Evolutionary conservation across 2,113 vertebrate genomes (phyloP).

Genomic region (Agelaius tricolor): DNA sequence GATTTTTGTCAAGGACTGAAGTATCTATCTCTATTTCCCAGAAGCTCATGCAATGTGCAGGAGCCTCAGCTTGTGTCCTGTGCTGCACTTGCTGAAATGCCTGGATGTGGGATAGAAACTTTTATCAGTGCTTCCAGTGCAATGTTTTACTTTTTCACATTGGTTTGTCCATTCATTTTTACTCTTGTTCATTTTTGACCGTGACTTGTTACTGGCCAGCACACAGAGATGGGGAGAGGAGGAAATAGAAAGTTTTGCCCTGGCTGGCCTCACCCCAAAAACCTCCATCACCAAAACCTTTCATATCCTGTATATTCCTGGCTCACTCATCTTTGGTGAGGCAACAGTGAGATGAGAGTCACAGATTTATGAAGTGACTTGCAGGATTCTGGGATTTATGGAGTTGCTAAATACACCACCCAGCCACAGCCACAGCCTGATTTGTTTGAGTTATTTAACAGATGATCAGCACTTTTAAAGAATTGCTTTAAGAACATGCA

Average conservation of each 20-base stretch:
- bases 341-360: background rate
- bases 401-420: background rate
- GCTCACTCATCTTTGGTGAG: background rate
- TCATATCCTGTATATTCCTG: background rate
- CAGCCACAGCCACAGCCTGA: background rate
- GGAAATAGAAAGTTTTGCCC: background rate
- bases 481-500: background rate
- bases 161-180: background rate
- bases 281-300: background rate
- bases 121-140: background rate
- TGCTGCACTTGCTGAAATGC: background rate
- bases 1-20: background rate
- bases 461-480: background rate
- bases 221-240: background rate
- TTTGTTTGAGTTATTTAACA: background rate
- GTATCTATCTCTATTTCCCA: background rate
- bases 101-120: background rate
- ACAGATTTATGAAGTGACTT: background rate
- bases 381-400: background rate
- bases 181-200: background rate
- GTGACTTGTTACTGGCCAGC: rapidly evolving
- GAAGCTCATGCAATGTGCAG: background rate
- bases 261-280: background rate
- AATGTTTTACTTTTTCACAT: background rate
- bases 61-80: background rate